Evolutionary conservation across 2,113 vertebrate genomes (phyloP).

Genomic region (Phyllostomus discolor): DNA sequence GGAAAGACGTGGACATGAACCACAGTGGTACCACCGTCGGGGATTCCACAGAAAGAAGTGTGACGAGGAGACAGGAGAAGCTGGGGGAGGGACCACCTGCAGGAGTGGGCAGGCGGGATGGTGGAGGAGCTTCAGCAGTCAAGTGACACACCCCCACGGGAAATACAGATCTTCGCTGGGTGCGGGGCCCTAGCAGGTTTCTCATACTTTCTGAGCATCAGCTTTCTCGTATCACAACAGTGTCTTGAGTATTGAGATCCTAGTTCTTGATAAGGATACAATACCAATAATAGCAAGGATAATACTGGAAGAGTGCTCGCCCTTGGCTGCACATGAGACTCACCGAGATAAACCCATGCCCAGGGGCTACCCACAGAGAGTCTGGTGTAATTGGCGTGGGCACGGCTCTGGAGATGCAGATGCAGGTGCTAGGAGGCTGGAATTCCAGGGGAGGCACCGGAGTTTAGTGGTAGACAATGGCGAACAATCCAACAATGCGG

Average conservation of each 20-base stretch:
- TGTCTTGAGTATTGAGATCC: neutral
- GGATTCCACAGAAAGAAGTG: neutral
- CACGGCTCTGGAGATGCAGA: neutral
- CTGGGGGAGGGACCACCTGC: neutral
- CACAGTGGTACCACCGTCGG: neutral
- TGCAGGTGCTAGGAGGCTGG: neutral
- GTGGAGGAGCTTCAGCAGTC: neutral
- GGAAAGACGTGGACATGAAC: neutral
- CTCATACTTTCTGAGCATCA: neutral
- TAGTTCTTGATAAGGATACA: neutral
- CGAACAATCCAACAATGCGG: neutral
- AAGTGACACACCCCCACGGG: neutral
- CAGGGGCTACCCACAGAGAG: neutral
- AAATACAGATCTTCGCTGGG: neutral
- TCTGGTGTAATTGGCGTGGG: neutral
- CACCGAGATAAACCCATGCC: neutral
- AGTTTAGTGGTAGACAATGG: neutral
- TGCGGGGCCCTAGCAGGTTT: neutral
- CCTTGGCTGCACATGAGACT: neutral
- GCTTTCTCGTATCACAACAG: conserved; percentile 2
- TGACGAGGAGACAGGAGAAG: neutral
- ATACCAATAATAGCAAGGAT: neutral
- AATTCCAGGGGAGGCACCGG: neutral
- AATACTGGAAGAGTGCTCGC: neutral
- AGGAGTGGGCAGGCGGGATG: neutral